A percentile compares a stretch with the other conserved stretches of the same genome.
phyloP scores from a whole-genome alignment of 2,113 vertebrate genomes.

The Meles meles region DNA sequence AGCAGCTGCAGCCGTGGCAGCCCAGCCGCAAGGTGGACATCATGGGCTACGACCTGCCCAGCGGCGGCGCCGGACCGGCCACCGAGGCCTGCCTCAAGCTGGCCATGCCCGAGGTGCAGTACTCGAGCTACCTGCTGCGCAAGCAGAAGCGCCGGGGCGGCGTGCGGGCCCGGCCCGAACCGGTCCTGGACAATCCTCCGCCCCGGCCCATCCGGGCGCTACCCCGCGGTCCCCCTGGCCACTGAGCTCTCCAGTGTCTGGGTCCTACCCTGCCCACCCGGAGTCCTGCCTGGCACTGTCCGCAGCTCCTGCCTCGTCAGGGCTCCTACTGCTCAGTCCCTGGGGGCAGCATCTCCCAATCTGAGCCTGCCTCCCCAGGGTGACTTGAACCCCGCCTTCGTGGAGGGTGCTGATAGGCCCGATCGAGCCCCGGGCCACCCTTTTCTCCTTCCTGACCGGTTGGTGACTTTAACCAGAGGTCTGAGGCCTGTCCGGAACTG shows the following conservation, averaged over 20 bases:
- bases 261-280: not conserved
- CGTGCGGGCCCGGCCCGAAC: slow-evolving; percentile 43
- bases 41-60: slow-evolving; percentile 89
- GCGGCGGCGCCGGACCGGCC: slow-evolving; percentile 29
- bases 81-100: slow-evolving; percentile 89
- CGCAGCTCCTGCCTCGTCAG: not conserved
- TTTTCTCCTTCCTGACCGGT: not conserved
- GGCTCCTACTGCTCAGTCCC: not conserved
- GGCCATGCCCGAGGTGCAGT: slow-evolving; percentile 89
- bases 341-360: not conserved
- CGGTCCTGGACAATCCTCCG: slow-evolving; percentile 52
- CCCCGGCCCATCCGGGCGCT: slow-evolving; percentile 66
- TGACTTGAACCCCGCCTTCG: not conserved
- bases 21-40: slow-evolving; percentile 89
- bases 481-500: not conserved
- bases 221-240: slow-evolving; percentile 42
- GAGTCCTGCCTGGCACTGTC: not conserved
- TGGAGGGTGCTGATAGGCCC: not conserved
- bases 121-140: slow-evolving; percentile 84
- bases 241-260: not conserved
- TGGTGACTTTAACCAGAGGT: not conserved
- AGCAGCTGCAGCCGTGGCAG: slow-evolving; percentile 90
- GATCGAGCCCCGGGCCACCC: not conserved
- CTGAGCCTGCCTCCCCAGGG: not conserved
- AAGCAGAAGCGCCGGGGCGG: slow-evolving; percentile 79